Conservation (phyloP, 2,113 vertebrate species). For the Colossoma macropomum region DNA sequence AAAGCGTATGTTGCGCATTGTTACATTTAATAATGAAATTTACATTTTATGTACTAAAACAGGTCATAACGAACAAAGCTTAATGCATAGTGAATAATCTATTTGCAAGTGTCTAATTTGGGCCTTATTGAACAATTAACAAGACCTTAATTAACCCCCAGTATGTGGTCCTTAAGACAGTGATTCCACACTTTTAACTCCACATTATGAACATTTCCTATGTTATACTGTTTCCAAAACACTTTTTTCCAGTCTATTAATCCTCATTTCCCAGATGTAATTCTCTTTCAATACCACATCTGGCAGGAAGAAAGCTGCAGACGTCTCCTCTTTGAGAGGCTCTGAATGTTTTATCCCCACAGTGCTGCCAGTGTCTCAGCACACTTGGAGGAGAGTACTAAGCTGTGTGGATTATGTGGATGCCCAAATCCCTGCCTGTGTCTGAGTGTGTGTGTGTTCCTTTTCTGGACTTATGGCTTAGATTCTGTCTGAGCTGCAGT, state of each 20-base stretch:
- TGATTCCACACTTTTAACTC: too few relatives aligned
- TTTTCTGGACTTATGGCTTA: background rate
- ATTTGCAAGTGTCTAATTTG: too few relatives aligned
- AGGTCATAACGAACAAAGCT: too few relatives aligned
- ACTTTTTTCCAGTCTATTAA: background rate
- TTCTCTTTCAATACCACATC: background rate
- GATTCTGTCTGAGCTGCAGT: background rate
- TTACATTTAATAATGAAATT: too few relatives aligned
- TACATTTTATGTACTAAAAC: too few relatives aligned
- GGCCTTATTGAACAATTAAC: too few relatives aligned
- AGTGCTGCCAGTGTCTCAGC: background rate
- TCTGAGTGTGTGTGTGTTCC: background rate
- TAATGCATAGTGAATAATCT: too few relatives aligned
- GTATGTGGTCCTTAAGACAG: too few relatives aligned
- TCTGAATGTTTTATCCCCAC: background rate
- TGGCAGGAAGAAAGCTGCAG: background rate
- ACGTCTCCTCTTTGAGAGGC: background rate
- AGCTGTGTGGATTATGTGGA: background rate
- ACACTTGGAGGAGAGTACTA: conserved; percentile 4
- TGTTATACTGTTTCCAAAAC: background rate
- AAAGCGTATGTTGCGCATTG: too few relatives aligned
- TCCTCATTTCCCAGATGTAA: background rate
- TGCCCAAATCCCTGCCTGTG: background rate
- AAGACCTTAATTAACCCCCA: too few relatives aligned
- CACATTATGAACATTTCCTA: background rate